These are phyloP conservation scores for Limnephilus rhombicus DNA, from an alignment of 2,888 invertebrate species.

Conservation along the genomic window DNA sequence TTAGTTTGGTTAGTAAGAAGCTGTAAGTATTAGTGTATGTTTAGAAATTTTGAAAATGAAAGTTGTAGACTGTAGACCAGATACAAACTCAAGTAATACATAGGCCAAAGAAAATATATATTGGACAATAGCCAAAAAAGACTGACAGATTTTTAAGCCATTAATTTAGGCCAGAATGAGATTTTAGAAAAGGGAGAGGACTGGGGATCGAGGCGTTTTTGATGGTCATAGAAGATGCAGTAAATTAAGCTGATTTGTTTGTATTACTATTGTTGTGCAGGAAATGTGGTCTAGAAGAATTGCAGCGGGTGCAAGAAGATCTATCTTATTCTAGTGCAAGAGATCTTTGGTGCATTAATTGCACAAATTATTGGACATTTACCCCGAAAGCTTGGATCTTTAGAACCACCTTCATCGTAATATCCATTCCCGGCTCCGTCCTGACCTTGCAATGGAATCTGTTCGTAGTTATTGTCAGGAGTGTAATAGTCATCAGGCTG, in stretches of 20 bases:
- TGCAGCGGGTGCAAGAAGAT: not conserved
- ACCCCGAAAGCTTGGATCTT: constrained; percentile 65
- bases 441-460: constrained; percentile 72
- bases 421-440: constrained; percentile 51
- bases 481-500: constrained; percentile 71
- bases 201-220: not conserved
- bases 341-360: constrained; percentile 1
- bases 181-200: not conserved
- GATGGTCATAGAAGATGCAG: not conserved
- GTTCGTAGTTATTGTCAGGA: constrained; percentile 69
- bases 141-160: not conserved
- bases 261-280: not conserved
- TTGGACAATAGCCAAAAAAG: not conserved
- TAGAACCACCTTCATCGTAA: constrained; percentile 53
- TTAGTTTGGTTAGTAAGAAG: not conserved
- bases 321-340: not conserved
- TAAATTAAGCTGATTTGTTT: not conserved
- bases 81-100: not conserved
- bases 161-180: not conserved
- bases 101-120: not conserved
- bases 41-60: not conserved
- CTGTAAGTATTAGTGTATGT: not conserved
- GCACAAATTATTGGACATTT: constrained; percentile 47
- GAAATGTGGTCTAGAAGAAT: not conserved
- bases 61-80: not conserved